phyloP scores from a whole-genome alignment of 2,888 invertebrate genomes.

The Heliconius hortense region DNA sequence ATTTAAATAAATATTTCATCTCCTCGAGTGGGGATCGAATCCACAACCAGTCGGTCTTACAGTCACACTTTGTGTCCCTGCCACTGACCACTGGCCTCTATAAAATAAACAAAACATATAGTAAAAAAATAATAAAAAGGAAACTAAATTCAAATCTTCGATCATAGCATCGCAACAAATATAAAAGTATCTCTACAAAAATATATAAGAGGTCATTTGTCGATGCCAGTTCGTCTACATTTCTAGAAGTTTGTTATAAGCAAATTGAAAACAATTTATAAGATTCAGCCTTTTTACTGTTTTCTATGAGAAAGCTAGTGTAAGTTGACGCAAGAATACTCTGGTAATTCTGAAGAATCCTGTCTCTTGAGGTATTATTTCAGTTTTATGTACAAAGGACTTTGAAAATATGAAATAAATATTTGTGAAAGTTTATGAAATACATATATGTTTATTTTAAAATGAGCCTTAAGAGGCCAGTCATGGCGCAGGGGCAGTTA shows the following conservation, averaged over 20 bases:
- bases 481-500: no score
- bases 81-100: no score
- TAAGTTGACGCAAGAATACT: slow-evolving; percentile 19
- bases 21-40: no score
- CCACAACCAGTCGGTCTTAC: no score
- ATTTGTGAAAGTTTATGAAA: neutral
- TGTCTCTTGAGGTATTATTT: slow-evolving; percentile 21
- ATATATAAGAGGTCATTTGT: slow-evolving; percentile 31
- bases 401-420: slow-evolving; percentile 5
- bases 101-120: no score
- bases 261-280: slow-evolving; percentile 34
- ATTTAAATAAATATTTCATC: no score
- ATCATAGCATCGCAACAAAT: slow-evolving; percentile 28
- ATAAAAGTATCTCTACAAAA: slow-evolving; percentile 37
- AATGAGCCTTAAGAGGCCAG: no score
- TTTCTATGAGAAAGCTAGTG: slow-evolving; percentile 1
- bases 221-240: slow-evolving; percentile 25
- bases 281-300: slow-evolving; percentile 21
- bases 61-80: no score
- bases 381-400: slow-evolving; percentile 7
- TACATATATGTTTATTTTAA: no score
- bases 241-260: slow-evolving; percentile 20
- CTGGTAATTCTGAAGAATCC: slow-evolving; percentile 31
- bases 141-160: slow-evolving; percentile 27
- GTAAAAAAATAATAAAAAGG: no score